These are phyloP conservation scores for Ophioninae sp. DNA, from an alignment of 2,888 invertebrate genomes.

Conservation along the genomic window DNA sequence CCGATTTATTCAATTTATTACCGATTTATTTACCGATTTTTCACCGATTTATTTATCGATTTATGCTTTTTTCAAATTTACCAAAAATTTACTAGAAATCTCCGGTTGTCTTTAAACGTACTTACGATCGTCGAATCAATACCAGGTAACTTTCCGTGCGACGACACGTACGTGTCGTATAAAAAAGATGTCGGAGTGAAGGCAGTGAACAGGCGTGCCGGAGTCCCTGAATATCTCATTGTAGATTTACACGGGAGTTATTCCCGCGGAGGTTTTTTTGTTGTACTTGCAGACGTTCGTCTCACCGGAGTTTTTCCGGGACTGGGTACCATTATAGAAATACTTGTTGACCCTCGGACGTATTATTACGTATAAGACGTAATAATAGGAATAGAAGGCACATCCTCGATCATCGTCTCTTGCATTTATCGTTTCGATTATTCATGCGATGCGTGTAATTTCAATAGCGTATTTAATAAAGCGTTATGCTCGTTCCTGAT, in stretches of 20 bases:
- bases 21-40: too few relatives aligned
- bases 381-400: conserved; percentile 32
- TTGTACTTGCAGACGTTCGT: conserved; percentile 4
- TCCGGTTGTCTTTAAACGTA: conserved; percentile 56
- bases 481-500: conserved; percentile 10
- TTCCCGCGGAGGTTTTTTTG: conserved; percentile 25
- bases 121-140: conserved; percentile 51
- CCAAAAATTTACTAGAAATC: conserved; percentile 9
- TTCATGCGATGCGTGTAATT: conserved; percentile 22
- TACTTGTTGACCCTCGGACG: conserved; percentile 53
- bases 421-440: conserved; percentile 37
- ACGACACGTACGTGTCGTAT: conserved; percentile 11
- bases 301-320: conserved; percentile 52
- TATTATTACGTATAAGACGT: conserved; percentile 34
- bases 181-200: conserved; percentile 3
- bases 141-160: conserved; percentile 56
- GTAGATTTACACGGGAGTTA: conserved; percentile 36
- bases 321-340: conserved; percentile 32
- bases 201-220: conserved; percentile 52
- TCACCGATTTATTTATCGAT: too few relatives aligned
- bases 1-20: too few relatives aligned
- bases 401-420: conserved; percentile 43
- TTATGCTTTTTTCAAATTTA: conserved; percentile 18
- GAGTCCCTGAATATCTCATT: conserved; percentile 46
- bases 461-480: conserved; percentile 6